A percentile compares a stretch with the other conserved stretches of the same genome.
Conservation (phyloP, 2,113 vertebrate genomes). For the Phrynosoma blainvillii region DNA sequence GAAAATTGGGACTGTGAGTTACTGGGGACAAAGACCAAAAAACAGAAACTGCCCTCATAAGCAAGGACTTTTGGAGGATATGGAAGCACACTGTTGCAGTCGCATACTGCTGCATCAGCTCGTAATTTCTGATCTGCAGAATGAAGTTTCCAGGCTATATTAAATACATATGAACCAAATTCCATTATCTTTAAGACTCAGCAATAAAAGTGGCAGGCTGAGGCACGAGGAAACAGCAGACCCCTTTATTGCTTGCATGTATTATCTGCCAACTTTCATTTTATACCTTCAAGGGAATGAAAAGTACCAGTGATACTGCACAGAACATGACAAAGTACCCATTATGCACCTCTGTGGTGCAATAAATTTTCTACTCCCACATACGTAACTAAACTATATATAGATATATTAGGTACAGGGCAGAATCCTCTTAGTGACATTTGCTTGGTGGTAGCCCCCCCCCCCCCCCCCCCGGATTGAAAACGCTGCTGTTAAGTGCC, state of each 20-base stretch:
- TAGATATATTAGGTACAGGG: too few relatives aligned
- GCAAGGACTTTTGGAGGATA: not conserved
- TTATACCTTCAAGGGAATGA: not conserved
- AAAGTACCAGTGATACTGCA: conserved; percentile 11
- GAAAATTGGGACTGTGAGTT: not conserved
- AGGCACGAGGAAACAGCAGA: conserved; percentile 29
- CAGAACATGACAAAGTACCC: not conserved
- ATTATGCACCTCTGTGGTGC: too few relatives aligned
- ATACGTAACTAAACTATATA: too few relatives aligned
- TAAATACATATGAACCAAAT: conserved; percentile 21
- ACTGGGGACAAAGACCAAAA: not conserved
- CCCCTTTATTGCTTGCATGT: not conserved
- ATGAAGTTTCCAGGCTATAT: not conserved
- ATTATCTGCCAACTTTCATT: conserved; percentile 25
- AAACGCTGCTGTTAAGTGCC: too few relatives aligned
- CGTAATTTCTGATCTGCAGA: not conserved
- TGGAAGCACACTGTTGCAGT: not conserved
- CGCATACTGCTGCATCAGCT: not conserved
- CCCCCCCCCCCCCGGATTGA: too few relatives aligned
- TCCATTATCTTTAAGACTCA: conserved; percentile 36
- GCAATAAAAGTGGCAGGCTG: conserved; percentile 30
- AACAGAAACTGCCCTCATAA: too few relatives aligned
- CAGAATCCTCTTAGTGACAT: too few relatives aligned
- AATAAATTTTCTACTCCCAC: too few relatives aligned
- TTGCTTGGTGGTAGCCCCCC: too few relatives aligned